Evolutionary conservation across 2,797 vertebrate species (phyloP).

Genomic region (Tiaroga cobitis): DNA sequence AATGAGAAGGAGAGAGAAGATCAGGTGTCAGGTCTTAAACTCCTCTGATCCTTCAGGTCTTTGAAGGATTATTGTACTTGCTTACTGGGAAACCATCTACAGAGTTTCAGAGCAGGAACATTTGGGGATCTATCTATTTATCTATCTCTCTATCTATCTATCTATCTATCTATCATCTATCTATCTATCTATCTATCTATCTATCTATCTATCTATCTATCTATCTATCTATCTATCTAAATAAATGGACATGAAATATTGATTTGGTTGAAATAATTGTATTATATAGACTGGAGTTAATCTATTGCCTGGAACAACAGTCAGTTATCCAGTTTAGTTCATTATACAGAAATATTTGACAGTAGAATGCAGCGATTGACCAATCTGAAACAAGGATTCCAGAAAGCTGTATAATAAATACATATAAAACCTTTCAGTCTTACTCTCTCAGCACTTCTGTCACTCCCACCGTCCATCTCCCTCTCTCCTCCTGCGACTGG

Average conservation of each 20-base stretch:
- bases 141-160: not conserved
- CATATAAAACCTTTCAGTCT: not conserved
- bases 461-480: not conserved
- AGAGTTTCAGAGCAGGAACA: not conserved
- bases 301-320: not conserved
- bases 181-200: not conserved
- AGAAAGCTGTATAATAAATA: not conserved
- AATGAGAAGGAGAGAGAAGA: not conserved
- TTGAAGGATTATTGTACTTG: slow-evolving; percentile 7
- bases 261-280: not conserved
- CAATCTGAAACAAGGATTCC: not conserved
- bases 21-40: slow-evolving; percentile 11
- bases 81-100: not conserved
- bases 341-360: not conserved
- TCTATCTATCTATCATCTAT: not conserved
- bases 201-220: not conserved
- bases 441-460: not conserved
- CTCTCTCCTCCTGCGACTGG: not conserved
- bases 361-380: not conserved
- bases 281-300: not conserved
- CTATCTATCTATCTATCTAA: not conserved
- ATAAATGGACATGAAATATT: not conserved
- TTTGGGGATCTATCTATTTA: not conserved
- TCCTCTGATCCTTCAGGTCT: slow-evolving; percentile 17
- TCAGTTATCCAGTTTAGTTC: not conserved